Conservation (phyloP, 2,797 vertebrate genomes). For the Spinibarbus caldwelli region DNA sequence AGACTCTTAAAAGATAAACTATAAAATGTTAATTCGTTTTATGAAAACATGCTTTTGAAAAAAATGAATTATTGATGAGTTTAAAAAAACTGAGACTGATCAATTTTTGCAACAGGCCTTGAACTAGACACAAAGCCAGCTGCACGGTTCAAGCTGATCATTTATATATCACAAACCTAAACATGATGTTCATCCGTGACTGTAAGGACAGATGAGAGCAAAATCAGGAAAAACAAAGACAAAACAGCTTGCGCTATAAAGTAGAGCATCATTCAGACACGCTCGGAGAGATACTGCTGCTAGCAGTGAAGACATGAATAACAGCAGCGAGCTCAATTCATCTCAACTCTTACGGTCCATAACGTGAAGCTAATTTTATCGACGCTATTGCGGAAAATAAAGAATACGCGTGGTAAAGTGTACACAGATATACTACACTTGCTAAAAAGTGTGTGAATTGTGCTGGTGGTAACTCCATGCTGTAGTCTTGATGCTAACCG, state of each 20-base stretch:
- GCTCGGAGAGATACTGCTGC: background rate
- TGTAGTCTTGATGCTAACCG: background rate
- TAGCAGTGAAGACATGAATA: constrained; percentile 1
- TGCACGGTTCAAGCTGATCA: too few relatives aligned
- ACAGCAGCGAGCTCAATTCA: background rate
- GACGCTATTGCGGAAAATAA: background rate
- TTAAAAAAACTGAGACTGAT: background rate
- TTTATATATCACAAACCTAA: background rate
- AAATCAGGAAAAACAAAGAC: background rate
- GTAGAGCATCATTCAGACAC: background rate
- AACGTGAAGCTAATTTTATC: background rate
- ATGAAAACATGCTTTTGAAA: background rate
- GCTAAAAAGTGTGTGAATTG: background rate
- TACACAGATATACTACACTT: background rate
- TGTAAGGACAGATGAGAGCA: background rate
- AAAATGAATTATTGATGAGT: background rate
- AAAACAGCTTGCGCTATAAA: background rate
- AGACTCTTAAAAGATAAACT: background rate
- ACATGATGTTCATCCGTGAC: background rate
- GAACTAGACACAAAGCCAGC: background rate
- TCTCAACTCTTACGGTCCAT: background rate
- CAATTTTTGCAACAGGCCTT: background rate
- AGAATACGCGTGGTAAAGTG: background rate
- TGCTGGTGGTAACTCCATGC: background rate
- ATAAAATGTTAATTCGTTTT: background rate